Base-by-base conservation (phyloP, 2,888 invertebrate genomes). In the Cheilosia pagana region DNA sequence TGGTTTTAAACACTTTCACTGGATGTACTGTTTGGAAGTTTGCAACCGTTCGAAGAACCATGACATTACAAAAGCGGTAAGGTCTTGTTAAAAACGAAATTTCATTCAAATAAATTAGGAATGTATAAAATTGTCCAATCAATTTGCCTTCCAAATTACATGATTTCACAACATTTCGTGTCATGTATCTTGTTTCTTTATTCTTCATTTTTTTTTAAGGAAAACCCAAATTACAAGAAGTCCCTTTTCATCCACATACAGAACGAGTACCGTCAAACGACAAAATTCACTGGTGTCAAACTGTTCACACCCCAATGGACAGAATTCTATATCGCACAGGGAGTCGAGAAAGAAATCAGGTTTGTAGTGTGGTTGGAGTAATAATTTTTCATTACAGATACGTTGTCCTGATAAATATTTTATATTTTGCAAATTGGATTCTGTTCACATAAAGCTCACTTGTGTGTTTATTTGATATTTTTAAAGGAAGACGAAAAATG, bases 1-100 rank as follows among this genome's bases (percentile, higher is more conserved):
- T 95, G 2, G 91, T 95, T 4, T 92, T 97, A 81, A 97, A 97
- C 89, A 91, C 94, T 0, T 93, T 94, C 88, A 97, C 97, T 57
- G 94, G 94, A 78, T 91, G 93, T 23, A 94, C 94, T 2, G 94
- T 97, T 19, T 95, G 93, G 93, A 93, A 93, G 62, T 91, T 95
- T 87, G 94, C 93, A 48, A 91, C 92, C 12, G 91, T 92, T 5
- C 91, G 93, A 23, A 90, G 91, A 3, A 90, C 90, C 19, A 89
- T 93, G 85, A 91, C 91, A 62, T 88, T 89, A 88, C 90, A 91
- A 86, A 92, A 89, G 86, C 89, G 90, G 91, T 91, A 87, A 89
- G 87, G 87, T 1, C 19, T 12, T 12, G 8, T 59, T n/a, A 8
- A 1, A 1, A 45, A 16, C 6, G 3, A 45, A 16, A 16, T 7